phyloP scores from a whole-genome alignment of 2,113 vertebrate species.

The Nyctereutes procyonoides region DNA sequence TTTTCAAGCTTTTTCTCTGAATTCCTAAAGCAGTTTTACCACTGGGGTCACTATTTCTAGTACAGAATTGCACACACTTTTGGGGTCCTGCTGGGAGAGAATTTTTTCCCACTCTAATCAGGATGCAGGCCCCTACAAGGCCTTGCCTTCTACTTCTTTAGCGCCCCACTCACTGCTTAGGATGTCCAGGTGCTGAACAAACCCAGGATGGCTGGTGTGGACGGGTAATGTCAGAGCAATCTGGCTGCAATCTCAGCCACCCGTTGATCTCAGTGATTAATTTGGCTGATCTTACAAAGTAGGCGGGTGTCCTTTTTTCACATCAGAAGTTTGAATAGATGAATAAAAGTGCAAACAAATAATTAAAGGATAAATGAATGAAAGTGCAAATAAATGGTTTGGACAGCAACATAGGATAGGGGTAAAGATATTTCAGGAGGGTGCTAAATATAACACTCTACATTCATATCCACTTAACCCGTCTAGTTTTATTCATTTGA shows the following conservation, averaged over 20 bases:
- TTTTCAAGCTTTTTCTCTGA: conserved; percentile 25
- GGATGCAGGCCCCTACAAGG: background rate
- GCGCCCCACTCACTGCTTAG: background rate
- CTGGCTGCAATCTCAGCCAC: background rate
- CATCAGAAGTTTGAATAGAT: conserved; percentile 20
- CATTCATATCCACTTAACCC: background rate
- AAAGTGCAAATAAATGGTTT: conserved; percentile 23
- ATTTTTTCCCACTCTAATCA: background rate
- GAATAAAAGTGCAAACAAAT: conserved; percentile 41
- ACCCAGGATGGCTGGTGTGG: background rate
- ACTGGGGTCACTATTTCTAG: conserved; percentile 11
- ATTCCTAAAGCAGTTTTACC: conserved; percentile 28
- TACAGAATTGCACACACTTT: background rate
- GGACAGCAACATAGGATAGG: background rate
- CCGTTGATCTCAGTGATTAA: background rate
- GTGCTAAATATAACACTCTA: background rate
- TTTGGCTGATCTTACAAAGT: background rate
- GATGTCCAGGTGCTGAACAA: background rate
- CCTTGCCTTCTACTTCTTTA: background rate
- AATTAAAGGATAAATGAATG: conserved; percentile 1
- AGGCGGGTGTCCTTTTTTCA: background rate
- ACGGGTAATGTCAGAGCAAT: background rate
- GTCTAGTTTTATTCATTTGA: background rate
- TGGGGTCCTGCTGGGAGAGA: background rate
- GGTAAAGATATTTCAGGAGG: background rate